These are phyloP conservation scores for Zosterops hypoxanthus DNA, from an alignment of 2,113 vertebrate genomes.

Conservation along the genomic window DNA sequence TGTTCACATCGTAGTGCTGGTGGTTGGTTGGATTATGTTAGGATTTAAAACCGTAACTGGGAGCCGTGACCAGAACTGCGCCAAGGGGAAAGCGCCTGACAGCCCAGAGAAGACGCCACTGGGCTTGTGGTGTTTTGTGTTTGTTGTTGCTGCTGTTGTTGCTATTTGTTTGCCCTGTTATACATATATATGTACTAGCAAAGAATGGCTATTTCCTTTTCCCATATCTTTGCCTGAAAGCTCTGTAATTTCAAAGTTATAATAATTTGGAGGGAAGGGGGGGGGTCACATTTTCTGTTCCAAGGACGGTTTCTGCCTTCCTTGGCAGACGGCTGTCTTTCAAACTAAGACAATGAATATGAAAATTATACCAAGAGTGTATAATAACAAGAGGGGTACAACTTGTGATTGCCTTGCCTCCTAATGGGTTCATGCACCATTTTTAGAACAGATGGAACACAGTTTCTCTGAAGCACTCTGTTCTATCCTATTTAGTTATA, in stretches of 20 bases:
- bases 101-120: no score
- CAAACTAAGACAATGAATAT: not conserved
- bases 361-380: not conserved
- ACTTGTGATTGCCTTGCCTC: not conserved
- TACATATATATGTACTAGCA: no score
- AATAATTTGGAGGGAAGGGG: no score
- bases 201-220: not conserved
- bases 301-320: no score
- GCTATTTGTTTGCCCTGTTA: not conserved
- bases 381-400: not conserved
- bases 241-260: not conserved
- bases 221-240: not conserved
- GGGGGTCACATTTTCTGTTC: not conserved
- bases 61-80: not conserved
- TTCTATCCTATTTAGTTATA: not conserved
- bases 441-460: not conserved
- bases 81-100: not conserved
- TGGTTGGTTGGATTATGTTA: not conserved
- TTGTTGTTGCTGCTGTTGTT: not conserved
- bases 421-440: not conserved
- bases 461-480: conserved; percentile 10
- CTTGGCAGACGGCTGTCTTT: not conserved
- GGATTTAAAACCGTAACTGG: not conserved
- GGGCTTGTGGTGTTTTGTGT: not conserved
- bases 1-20: not conserved